Evolutionary conservation across 2,797 vertebrate genomes (phyloP).

Genomic region (Acridotheres tristis): DNA sequence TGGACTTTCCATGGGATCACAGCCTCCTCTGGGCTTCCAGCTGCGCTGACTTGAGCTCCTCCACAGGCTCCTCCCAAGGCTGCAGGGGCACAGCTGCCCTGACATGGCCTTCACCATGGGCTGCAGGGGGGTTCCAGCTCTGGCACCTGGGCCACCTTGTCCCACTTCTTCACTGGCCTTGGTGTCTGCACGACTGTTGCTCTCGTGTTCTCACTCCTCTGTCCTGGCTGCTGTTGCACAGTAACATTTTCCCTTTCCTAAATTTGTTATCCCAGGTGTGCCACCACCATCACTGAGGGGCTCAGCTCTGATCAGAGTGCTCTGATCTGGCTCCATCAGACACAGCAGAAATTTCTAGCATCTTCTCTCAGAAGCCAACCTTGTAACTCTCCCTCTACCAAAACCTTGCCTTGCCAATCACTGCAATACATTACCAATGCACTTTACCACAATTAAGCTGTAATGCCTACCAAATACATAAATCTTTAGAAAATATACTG

Average conservation of each 20-base stretch:
- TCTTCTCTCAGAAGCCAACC: not conserved
- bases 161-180: not conserved
- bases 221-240: not conserved
- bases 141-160: accelerated
- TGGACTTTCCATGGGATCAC: accelerated
- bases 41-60: accelerated
- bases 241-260: not conserved
- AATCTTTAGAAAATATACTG: not conserved
- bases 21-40: not conserved
- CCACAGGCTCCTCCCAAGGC: not conserved
- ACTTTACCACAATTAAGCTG: not conserved
- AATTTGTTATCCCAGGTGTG: not conserved
- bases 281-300: accelerated
- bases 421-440: not conserved
- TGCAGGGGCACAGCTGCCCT: not conserved
- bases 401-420: not conserved
- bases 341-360: not conserved
- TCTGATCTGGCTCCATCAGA: not conserved
- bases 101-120: accelerated
- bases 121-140: not conserved
- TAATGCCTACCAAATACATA: not conserved
- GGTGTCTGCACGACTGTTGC: not conserved
- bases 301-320: not conserved
- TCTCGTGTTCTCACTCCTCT: not conserved
- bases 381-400: not conserved